These are phyloP conservation scores for Chymomyza caudatula DNA, from an alignment of 2,888 invertebrate genomes.

Conservation along the genomic window DNA sequence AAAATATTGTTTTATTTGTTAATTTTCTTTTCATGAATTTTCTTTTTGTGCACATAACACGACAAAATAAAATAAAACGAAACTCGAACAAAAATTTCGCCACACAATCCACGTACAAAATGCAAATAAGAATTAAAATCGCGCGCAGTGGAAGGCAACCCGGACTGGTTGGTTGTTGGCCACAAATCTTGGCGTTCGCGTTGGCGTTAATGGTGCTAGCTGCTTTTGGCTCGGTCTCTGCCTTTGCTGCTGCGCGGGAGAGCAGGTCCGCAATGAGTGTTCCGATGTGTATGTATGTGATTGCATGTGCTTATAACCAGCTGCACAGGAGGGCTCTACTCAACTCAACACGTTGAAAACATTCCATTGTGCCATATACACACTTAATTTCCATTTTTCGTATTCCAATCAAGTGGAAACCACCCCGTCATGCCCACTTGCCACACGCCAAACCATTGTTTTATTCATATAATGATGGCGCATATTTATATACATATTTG, in stretches of 20 bases:
- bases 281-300: slow-evolving; percentile 24
- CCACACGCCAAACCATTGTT: background rate
- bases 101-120: slow-evolving; percentile 69
- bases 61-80: slow-evolving; percentile 58
- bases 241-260: slow-evolving; percentile 51
- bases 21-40: slow-evolving; percentile 13
- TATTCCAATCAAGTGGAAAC: slow-evolving; percentile 59
- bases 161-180: background rate
- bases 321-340: slow-evolving; percentile 23
- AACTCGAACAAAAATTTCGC: slow-evolving; percentile 69
- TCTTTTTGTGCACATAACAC: slow-evolving; percentile 20
- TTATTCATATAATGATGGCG: background rate
- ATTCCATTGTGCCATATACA: slow-evolving; percentile 74
- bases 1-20: slow-evolving; percentile 7
- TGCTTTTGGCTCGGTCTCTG: background rate
- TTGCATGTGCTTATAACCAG: slow-evolving; percentile 38
- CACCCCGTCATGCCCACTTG: slow-evolving; percentile 31
- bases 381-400: slow-evolving; percentile 73
- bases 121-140: slow-evolving; percentile 68
- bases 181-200: slow-evolving; percentile 39
- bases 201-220: slow-evolving; percentile 20
- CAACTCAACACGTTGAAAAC: slow-evolving; percentile 56
- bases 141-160: slow-evolving; percentile 43
- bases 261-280: slow-evolving; percentile 25
- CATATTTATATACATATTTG: background rate